These are phyloP conservation scores for Nephrotoma flavescens DNA, from an alignment of 2,888 invertebrate species.

Conservation along the genomic window DNA sequence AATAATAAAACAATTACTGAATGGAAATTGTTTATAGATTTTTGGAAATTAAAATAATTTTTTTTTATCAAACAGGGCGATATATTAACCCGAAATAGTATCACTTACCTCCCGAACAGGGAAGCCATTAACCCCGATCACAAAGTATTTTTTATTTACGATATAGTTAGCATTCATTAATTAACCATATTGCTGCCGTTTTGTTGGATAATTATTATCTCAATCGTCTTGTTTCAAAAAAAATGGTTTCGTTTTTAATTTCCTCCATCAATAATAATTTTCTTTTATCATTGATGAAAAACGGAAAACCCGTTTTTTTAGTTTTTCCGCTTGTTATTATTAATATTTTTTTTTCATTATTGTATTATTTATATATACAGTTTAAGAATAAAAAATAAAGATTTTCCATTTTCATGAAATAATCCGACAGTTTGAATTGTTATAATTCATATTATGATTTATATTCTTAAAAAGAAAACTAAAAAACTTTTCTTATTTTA, in stretches of 20 bases:
- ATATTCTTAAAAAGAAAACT: background rate
- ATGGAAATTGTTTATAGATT: too few species aligned
- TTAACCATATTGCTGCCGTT: background rate
- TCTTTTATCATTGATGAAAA: background rate
- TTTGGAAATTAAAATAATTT: too few species aligned
- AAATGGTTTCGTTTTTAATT: background rate
- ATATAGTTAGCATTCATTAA: background rate
- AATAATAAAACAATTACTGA: too few species aligned
- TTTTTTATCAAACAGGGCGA: too few species aligned
- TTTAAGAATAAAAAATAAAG: background rate
- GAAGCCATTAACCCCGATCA: too few species aligned
- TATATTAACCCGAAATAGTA: too few species aligned
- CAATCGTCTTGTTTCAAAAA: background rate
- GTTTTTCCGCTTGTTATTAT: background rate
- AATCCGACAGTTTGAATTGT: constrained; percentile 3
- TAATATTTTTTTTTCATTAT: background rate
- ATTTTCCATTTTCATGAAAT: background rate
- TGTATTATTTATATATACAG: background rate
- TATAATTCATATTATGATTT: constrained; percentile 4
- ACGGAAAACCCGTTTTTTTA: background rate
- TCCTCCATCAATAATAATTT: background rate
- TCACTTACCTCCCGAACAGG: too few species aligned
- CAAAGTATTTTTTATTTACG: background rate
- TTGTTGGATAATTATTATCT: background rate
- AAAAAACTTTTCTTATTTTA: background rate